Percentiles rank a stretch among this genome's conserved stretches.
Conservation (phyloP, 2,888 invertebrate species). For the Lycocerus yunnanus region DNA sequence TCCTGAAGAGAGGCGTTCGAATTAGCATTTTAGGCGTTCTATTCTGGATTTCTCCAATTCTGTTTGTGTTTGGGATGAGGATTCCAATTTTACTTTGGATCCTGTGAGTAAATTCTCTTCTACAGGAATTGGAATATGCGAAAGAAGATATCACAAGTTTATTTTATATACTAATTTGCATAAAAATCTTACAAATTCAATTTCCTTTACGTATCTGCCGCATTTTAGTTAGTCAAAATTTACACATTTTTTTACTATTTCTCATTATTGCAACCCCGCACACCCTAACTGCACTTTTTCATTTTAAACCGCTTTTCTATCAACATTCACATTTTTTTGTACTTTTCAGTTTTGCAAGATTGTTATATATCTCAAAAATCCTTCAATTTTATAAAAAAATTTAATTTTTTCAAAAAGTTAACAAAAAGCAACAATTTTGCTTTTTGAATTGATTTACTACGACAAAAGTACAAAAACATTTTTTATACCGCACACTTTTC, state of each 20-base stretch:
- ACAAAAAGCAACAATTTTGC: no score
- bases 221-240: background rate
- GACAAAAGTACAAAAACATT: no score
- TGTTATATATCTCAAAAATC: no score
- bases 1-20: conserved; percentile 54
- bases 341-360: no score
- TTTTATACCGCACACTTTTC: no score
- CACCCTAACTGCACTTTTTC: no score
- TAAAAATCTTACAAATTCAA: conserved; percentile 16
- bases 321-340: no score
- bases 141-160: conserved; percentile 26
- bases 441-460: no score
- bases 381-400: no score
- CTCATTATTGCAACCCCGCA: background rate
- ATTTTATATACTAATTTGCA: conserved; percentile 27
- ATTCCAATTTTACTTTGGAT: conserved; percentile 47
- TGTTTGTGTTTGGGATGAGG: conserved; percentile 49
- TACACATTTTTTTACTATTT: background rate
- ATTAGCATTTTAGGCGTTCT: conserved; percentile 56
- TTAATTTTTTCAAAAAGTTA: no score
- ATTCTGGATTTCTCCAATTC: conserved; percentile 50
- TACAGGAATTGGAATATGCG: conserved; percentile 27
- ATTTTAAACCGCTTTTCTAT: no score
- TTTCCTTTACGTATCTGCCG: background rate
- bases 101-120: conserved; percentile 30